These are phyloP conservation scores for Prionailurus viverrinus DNA, from an alignment of 2,113 vertebrate genomes.

Conservation along the genomic window DNA sequence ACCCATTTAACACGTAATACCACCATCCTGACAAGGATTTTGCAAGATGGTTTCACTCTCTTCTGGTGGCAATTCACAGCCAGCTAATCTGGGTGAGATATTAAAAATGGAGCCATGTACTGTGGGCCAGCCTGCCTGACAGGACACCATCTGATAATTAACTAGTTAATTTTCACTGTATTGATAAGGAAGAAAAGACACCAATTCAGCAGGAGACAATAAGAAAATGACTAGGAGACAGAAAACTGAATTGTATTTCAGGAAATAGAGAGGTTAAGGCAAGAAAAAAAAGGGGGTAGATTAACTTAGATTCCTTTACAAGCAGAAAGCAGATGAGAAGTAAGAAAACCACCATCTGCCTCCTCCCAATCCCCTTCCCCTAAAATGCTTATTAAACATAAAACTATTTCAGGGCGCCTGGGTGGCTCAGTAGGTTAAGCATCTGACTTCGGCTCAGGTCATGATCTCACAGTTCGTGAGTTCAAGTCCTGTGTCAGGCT, in stretches of 20 bases:
- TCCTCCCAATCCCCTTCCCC: neutral
- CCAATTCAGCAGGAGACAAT: neutral
- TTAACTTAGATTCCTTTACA: constrained; percentile 5
- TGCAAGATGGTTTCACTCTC: neutral
- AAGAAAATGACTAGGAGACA: neutral
- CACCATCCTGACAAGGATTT: neutral
- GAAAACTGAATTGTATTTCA: neutral
- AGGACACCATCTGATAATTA: neutral
- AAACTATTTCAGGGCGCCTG: neutral
- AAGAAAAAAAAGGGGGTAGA: neutral
- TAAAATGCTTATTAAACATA: constrained; percentile 44
- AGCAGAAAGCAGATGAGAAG: neutral
- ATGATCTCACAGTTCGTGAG: too few relatives aligned
- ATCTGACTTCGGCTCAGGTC: too few relatives aligned
- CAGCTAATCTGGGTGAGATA: neutral
- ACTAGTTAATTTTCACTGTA: neutral
- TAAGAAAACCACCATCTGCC: neutral
- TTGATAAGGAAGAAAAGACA: constrained; percentile 10
- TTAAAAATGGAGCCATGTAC: neutral
- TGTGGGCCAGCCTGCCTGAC: neutral
- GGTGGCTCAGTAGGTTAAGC: too few relatives aligned
- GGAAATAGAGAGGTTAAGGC: constrained; percentile 10
- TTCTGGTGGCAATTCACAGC: neutral
- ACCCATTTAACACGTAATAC: neutral
- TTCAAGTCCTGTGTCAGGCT: too few relatives aligned